phyloP scores from a whole-genome alignment of 1,140 invertebrate species.

The Saccostrea glomerata region DNA sequence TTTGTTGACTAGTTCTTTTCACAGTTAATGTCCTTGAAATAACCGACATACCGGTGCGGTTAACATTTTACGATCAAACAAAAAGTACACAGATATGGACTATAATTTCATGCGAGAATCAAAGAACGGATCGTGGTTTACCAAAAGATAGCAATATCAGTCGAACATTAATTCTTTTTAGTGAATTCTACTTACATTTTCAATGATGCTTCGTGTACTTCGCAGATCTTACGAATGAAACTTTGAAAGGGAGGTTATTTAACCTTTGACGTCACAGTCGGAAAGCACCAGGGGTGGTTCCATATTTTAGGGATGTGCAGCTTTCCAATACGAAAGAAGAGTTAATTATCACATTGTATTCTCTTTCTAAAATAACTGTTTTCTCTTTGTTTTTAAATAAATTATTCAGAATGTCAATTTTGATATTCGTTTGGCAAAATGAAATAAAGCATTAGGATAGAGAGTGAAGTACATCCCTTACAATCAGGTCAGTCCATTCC shows the following conservation, averaged over 20 bases:
- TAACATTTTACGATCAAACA: background rate
- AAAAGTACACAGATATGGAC: background rate
- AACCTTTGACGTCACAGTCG: slow-evolving; percentile 3
- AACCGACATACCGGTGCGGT: background rate
- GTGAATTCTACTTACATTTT: slow-evolving; percentile 7
- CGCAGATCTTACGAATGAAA: background rate
- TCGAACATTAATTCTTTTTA: background rate
- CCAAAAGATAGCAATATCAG: background rate
- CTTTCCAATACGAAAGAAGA: background rate
- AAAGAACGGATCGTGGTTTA: background rate
- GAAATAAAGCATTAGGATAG: no score
- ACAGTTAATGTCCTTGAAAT: slow-evolving; percentile 22
- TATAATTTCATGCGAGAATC: background rate
- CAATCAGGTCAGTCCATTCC: background rate
- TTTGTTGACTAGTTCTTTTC: background rate
- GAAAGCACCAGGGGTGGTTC: background rate
- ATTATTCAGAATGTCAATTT: no score
- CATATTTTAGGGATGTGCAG: background rate
- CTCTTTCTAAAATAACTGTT: background rate
- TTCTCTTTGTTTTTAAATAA: background rate
- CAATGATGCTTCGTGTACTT: background rate
- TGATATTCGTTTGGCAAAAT: no score
- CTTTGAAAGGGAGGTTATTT: slow-evolving; percentile 19
- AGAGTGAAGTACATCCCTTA: background rate
- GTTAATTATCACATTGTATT: background rate